These are phyloP conservation scores for Platichthys flesus DNA, from an alignment of 2,113 vertebrate species.

Conservation along the genomic window DNA sequence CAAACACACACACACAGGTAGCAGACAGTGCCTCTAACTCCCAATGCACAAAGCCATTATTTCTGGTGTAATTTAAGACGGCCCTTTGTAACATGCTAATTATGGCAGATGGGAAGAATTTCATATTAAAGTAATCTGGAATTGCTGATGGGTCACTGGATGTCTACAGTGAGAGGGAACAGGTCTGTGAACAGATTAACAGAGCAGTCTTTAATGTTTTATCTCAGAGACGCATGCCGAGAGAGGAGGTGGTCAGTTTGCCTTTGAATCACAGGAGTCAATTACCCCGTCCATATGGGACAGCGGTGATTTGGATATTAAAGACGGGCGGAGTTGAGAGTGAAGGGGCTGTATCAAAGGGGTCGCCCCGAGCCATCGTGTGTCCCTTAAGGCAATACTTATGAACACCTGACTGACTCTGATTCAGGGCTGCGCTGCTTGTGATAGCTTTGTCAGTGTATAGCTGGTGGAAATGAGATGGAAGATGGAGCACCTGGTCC, in stretches of 20 bases:
- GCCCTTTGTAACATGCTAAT: slow-evolving; percentile 75
- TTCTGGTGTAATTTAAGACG: slow-evolving; percentile 70
- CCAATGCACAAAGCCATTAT: slow-evolving; percentile 68
- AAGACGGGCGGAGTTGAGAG: slow-evolving; percentile 60
- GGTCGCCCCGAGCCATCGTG: slow-evolving; percentile 36
- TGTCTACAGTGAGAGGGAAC: slow-evolving; percentile 56
- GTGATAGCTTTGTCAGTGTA: slow-evolving; percentile 59
- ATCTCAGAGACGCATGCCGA: slow-evolving; percentile 79
- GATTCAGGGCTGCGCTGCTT: slow-evolving; percentile 45
- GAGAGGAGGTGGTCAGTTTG: slow-evolving; percentile 65
- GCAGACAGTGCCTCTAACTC: slow-evolving; percentile 28
- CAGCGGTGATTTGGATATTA: slow-evolving; percentile 77
- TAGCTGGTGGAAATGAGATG: slow-evolving; percentile 56
- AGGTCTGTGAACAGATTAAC: slow-evolving; percentile 77
- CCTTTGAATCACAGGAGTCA: slow-evolving; percentile 81
- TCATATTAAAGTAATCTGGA: slow-evolving; percentile 75
- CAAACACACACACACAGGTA: slow-evolving; percentile 19
- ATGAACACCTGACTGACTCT: slow-evolving; percentile 78
- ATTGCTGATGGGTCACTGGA: slow-evolving; percentile 77
- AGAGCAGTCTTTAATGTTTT: slow-evolving; percentile 82
- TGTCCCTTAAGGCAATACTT: slow-evolving; percentile 71
- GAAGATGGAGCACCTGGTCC: slow-evolving; percentile 66
- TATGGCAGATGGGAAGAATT: slow-evolving; percentile 77
- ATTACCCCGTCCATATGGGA: slow-evolving; percentile 83
- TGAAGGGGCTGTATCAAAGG: slow-evolving; percentile 75